Conservation (phyloP, 2,113 vertebrate genomes). For the Hipposideros armiger region DNA sequence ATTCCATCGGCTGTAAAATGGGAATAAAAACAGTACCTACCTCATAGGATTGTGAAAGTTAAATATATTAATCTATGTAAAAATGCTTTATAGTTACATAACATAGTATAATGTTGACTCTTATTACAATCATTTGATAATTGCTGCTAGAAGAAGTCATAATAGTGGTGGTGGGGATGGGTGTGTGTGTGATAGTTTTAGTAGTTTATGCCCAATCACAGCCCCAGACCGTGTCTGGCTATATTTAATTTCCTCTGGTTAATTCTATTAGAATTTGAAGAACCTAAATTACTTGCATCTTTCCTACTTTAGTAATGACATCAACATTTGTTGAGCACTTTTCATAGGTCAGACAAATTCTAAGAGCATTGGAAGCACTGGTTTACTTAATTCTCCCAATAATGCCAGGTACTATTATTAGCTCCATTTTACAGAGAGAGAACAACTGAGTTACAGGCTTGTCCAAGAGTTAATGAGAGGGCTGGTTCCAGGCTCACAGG, state of each 20-base stretch:
- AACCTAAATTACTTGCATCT: not conserved
- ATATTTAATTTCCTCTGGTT: not conserved
- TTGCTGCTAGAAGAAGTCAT: not conserved
- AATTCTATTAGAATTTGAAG: not conserved
- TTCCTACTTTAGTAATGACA: conserved; percentile 1
- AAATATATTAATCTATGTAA: not conserved
- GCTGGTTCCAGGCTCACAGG: not conserved
- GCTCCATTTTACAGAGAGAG: not conserved
- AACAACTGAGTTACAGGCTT: not conserved
- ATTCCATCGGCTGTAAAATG: not conserved
- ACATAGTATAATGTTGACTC: not conserved
- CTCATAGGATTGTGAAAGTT: not conserved
- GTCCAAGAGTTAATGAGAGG: not conserved
- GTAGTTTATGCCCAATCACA: not conserved
- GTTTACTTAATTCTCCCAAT: not conserved
- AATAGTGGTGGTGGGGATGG: too few species aligned
- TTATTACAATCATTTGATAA: not conserved
- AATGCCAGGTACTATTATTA: not conserved
- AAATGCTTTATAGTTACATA: not conserved
- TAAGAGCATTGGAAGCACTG: not conserved
- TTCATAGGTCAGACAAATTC: not conserved
- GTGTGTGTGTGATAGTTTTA: not conserved
- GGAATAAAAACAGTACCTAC: not conserved
- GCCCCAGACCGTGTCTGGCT: not conserved
- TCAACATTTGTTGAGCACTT: not conserved